Evolutionary conservation across 2,888 invertebrate species (phyloP).

Genomic region (Drosophila merina): DNA sequence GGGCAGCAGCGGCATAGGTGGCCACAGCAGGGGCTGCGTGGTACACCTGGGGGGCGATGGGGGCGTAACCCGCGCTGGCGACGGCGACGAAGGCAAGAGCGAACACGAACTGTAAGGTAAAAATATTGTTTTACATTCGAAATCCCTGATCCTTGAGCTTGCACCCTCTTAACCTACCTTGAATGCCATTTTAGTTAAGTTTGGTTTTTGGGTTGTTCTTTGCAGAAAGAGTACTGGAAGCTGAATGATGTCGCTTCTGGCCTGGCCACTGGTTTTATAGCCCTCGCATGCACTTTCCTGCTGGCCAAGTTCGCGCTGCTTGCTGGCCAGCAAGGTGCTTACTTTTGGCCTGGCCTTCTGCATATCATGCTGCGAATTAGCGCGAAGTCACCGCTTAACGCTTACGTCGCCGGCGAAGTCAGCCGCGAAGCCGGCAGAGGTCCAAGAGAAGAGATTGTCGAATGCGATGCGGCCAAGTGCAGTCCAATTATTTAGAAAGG

Average conservation of each 20-base stretch:
- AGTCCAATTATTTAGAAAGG: conserved; percentile 71
- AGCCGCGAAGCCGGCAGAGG: conserved; percentile 15
- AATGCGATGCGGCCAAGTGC: conserved; percentile 37
- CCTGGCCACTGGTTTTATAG: conserved; percentile 66
- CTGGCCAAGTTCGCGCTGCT: conserved; percentile 50
- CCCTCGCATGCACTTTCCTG: conserved; percentile 51
- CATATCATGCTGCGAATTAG: conserved; percentile 78
- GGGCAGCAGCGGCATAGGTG: conserved; percentile 58
- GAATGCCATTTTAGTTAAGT: conserved; percentile 56
- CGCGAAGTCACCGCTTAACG: conserved; percentile 67
- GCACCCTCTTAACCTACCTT: conserved; percentile 43
- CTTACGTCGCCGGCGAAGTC: neutral
- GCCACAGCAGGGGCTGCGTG: conserved; percentile 69
- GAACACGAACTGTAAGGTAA: conserved; percentile 74
- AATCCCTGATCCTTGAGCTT: neutral
- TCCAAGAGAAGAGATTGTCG: conserved; percentile 66
- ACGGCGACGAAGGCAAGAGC: conserved; percentile 79
- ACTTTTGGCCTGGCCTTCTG: conserved; percentile 66
- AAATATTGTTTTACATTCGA: conserved; percentile 26
- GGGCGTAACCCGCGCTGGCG: conserved; percentile 79
- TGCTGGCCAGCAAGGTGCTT: conserved; percentile 60
- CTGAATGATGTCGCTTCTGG: conserved; percentile 69
- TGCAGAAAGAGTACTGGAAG: conserved; percentile 54
- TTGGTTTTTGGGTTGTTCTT: conserved; percentile 51
- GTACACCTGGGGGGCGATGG: conserved; percentile 62